These are phyloP conservation scores for Drosophila hamatofila DNA, from an alignment of 2,888 invertebrate species.

Conservation along the genomic window DNA sequence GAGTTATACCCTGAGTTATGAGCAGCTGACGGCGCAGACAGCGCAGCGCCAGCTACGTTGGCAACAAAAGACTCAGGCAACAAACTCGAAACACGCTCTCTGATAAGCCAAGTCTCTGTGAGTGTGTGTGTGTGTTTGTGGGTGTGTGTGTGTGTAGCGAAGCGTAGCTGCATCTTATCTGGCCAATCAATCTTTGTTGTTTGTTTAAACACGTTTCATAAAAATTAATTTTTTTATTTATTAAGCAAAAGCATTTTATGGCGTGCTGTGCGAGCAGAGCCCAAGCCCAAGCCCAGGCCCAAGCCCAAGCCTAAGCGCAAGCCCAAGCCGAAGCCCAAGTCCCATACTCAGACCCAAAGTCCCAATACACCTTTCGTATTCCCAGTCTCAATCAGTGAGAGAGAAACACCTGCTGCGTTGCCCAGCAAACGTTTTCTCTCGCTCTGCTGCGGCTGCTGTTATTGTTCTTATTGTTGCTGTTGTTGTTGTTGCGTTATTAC, in stretches of 20 bases:
- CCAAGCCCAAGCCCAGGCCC: slow-evolving; percentile 1
- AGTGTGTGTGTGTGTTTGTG: slow-evolving; percentile 14
- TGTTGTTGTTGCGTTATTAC: slow-evolving; percentile 77
- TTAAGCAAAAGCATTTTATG: slow-evolving; percentile 77
- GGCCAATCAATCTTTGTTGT: slow-evolving; percentile 79
- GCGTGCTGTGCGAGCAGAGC: slow-evolving; percentile 66
- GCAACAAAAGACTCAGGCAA: slow-evolving; percentile 71
- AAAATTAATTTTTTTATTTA: slow-evolving; percentile 78
- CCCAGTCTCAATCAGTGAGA: slow-evolving; percentile 22
- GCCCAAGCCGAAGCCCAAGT: background rate
- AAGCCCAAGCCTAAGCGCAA: slow-evolving; percentile 6
- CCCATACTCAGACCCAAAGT: slow-evolving; percentile 24
- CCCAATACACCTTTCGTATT: slow-evolving; percentile 23
- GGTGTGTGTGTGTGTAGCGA: slow-evolving; percentile 38
- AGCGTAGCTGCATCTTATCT: slow-evolving; percentile 74
- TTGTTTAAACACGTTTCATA: slow-evolving; percentile 81
- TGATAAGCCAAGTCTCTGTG: slow-evolving; percentile 56
- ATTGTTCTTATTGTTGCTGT: slow-evolving; percentile 18
- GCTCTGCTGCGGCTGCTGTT: slow-evolving; percentile 31
- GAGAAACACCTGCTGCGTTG: slow-evolving; percentile 81
- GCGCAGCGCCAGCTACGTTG: slow-evolving; percentile 68
- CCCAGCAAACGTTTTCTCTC: slow-evolving; percentile 50
- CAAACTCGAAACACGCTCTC: slow-evolving; percentile 61
- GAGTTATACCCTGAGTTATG: slow-evolving; percentile 14
- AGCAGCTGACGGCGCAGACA: slow-evolving; percentile 55